Base-by-base conservation (phyloP, 2,888 invertebrate genomes). In the Brenthis ino region DNA sequence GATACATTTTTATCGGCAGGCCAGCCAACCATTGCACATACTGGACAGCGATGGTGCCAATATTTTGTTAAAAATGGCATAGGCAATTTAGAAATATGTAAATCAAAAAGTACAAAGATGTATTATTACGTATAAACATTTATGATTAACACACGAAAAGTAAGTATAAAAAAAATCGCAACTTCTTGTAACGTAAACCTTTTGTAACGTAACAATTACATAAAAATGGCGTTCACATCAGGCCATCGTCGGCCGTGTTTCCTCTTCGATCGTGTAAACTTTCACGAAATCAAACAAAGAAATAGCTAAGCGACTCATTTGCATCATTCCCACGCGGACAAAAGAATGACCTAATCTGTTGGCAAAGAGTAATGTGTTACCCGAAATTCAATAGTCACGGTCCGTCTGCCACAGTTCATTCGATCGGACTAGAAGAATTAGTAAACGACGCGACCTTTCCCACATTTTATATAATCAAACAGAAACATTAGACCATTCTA, bases 201-300 rank as follows among this genome's bases (percentile, higher is more conserved):
- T 66, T 54, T 60, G 51, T 86, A 85, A 90, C 89, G 91, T 90
- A 93, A 92, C 91, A 92, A 93, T 93, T 93, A 93, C 91, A 92
- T 92, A 92, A 91, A 92, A 91, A 91, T 88, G 84, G 82, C 89
- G 91, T 91, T 91, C 92, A 90, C 92, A 92, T 89, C 88, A 86
- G 80, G 80, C 85, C 85, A 85, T 82, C 85, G 87, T 74, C 88
- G 86, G 81, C 88, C 88, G 88, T 86, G 88, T 89, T 91, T 90
- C 91, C 90, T 88, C 87, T 85, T 88, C 91, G 88, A 91, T 91
- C 91, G 91, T 90, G 91, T 91, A 90, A 89, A 93, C 91, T 92
- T 92, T 92, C 92, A 91, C 92, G 91, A 92, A 91, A 92, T 92
- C 92, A 92, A 92, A 92, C 92, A 92, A 92, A 92, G 92, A 92